Evolutionary conservation across 2,888 invertebrate species (phyloP).

Genomic region (Noctua janthe): DNA sequence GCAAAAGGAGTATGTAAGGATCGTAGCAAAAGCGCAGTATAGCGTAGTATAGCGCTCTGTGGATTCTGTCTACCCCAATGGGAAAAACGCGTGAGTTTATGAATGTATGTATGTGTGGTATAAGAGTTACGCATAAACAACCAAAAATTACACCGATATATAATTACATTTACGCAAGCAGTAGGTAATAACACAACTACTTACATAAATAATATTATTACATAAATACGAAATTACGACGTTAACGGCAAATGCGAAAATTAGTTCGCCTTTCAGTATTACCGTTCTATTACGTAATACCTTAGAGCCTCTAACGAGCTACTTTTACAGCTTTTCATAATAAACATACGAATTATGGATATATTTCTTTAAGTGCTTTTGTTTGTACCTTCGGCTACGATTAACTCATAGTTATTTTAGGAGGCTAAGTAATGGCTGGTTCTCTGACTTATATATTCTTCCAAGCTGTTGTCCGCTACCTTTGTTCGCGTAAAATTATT

Average conservation of each 20-base stretch:
- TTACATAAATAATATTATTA: conserved; percentile 51
- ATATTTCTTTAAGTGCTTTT: conserved; percentile 55
- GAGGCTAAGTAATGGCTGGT: not conserved
- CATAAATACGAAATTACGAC: conserved; percentile 42
- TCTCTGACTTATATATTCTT: not conserved
- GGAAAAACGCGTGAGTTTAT: too few species aligned
- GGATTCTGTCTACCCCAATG: too few species aligned
- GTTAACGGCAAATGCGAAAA: conserved; percentile 54
- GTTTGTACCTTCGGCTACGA: conserved; percentile 29
- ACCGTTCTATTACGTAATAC: conserved; percentile 48
- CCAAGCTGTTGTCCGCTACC: too few species aligned
- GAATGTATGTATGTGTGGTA: too few species aligned
- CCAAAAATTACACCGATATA: not conserved
- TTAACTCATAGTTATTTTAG: conserved; percentile 17
- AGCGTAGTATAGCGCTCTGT: too few species aligned
- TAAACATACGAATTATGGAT: conserved; percentile 57
- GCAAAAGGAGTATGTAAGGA: too few species aligned
- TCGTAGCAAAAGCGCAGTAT: too few species aligned
- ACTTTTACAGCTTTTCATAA: conserved; percentile 54
- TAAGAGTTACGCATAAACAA: not conserved
- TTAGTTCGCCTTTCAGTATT: conserved; percentile 51
- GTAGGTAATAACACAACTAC: not conserved
- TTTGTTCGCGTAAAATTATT: too few species aligned
- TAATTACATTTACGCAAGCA: conserved; percentile 19
- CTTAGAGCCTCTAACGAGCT: conserved; percentile 32